phyloP scores from a whole-genome alignment of 2,888 invertebrate genomes.

The Hololepta plana region DNA sequence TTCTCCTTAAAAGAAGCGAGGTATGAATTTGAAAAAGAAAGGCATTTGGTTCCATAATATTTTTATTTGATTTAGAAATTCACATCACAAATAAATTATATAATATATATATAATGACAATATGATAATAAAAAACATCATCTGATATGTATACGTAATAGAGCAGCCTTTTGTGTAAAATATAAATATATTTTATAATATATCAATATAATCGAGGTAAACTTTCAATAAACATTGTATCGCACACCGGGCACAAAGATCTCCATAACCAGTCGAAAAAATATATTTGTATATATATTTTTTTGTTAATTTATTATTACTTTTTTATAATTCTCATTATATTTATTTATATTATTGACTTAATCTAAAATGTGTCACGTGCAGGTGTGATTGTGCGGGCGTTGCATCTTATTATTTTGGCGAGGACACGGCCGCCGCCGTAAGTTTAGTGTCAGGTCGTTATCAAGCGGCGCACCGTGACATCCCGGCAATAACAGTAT shows the following conservation, averaged over 20 bases:
- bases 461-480: no score
- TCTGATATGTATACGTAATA: conserved; percentile 23
- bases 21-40: no score
- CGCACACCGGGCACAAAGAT: conserved; percentile 24
- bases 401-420: conserved; percentile 4
- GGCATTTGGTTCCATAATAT: conserved; percentile 13
- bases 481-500: no score
- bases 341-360: conserved; percentile 14
- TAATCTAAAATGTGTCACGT: conserved; percentile 14
- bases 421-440: conserved; percentile 11
- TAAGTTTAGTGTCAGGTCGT: conserved; percentile 26
- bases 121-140: conserved; percentile 19
- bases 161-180: conserved; percentile 22
- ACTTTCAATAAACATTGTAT: conserved; percentile 10
- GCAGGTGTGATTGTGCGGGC: conserved; percentile 13
- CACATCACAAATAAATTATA: conserved; percentile 22
- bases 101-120: conserved; percentile 17
- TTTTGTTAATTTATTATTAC: conserved; percentile 13
- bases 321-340: conserved; percentile 12
- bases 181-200: conserved; percentile 10
- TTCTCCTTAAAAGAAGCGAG: no score
- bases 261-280: conserved; percentile 24
- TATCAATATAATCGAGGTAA: conserved; percentile 8
- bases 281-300: conserved; percentile 23
- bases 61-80: conserved; percentile 25